Evolutionary conservation across 1,140 invertebrate species (phyloP).

Genomic region (Drosophila jambulina): DNA sequence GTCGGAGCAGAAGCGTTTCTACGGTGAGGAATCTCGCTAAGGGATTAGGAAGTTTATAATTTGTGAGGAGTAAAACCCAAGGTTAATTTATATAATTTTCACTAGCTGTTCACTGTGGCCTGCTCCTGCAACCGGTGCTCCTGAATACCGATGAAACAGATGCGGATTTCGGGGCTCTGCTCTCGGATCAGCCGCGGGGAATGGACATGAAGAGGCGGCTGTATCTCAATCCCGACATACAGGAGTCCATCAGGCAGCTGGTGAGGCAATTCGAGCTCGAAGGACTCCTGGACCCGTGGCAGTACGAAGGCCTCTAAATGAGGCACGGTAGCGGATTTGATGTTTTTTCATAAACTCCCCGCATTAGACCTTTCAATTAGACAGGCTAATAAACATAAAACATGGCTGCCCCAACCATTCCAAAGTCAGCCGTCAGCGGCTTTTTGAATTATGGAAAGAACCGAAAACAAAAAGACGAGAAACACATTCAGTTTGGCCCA

Average conservation of each 20-base stretch:
- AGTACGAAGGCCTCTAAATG: conserved; percentile 42
- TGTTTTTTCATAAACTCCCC: conserved; percentile 28
- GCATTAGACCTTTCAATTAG: conserved; percentile 67
- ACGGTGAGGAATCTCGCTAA: conserved; percentile 33
- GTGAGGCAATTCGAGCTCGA: conserved; percentile 57
- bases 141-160: conserved; percentile 62
- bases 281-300: conserved; percentile 60
- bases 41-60: background rate
- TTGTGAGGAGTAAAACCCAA: background rate
- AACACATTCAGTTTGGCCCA: conserved; percentile 52
- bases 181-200: conserved; percentile 50
- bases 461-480: conserved; percentile 10
- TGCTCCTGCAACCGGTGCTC: conserved; percentile 61
- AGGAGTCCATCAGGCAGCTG: conserved; percentile 49
- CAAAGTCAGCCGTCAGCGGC: conserved; percentile 28
- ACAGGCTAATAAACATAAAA: conserved; percentile 78
- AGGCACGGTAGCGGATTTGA: conserved; percentile 7
- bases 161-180: conserved; percentile 67
- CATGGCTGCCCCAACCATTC: conserved; percentile 48
- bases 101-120: conserved; percentile 60
- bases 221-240: conserved; percentile 55
- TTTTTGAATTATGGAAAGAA: conserved; percentile 57
- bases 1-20: conserved; percentile 66
- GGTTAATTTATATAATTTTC: background rate
- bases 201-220: conserved; percentile 59